A percentile compares a stretch with the other conserved stretches of the same genome.
phyloP scores from a whole-genome alignment of 2,797 vertebrate species.

The Hybognathus amarus region DNA sequence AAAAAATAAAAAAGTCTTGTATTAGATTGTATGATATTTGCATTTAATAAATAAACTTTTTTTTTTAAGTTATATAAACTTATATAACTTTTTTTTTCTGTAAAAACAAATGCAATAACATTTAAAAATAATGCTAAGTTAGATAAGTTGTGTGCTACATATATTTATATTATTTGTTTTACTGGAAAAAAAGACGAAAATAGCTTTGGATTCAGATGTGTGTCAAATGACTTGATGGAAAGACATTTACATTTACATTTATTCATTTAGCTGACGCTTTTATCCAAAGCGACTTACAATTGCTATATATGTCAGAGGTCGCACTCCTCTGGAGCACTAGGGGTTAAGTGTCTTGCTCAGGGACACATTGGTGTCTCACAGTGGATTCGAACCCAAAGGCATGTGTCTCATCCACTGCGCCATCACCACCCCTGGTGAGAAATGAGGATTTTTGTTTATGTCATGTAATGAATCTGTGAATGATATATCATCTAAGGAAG shows the following conservation, averaged over 20 bases:
- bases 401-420: too few species aligned
- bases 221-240: neutral
- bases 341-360: too few species aligned
- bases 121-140: neutral
- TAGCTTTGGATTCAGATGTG: neutral
- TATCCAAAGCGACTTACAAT: too few species aligned
- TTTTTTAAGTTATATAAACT: neutral
- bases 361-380: too few species aligned
- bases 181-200: neutral
- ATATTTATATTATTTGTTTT: neutral
- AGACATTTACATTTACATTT: neutral
- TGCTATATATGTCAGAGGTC: too few species aligned
- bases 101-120: neutral
- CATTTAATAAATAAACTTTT: neutral
- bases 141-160: neutral
- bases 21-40: neutral
- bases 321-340: too few species aligned
- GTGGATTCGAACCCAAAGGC: too few species aligned
- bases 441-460: neutral
- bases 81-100: neutral
- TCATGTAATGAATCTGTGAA: neutral
- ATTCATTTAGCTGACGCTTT: too few species aligned
- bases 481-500: neutral
- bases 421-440: too few species aligned
- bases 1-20: neutral